Percentiles rank a stretch among this genome's conserved stretches.
Conservation (phyloP, 2,113 vertebrate genomes). For the Clarias gariepinus region DNA sequence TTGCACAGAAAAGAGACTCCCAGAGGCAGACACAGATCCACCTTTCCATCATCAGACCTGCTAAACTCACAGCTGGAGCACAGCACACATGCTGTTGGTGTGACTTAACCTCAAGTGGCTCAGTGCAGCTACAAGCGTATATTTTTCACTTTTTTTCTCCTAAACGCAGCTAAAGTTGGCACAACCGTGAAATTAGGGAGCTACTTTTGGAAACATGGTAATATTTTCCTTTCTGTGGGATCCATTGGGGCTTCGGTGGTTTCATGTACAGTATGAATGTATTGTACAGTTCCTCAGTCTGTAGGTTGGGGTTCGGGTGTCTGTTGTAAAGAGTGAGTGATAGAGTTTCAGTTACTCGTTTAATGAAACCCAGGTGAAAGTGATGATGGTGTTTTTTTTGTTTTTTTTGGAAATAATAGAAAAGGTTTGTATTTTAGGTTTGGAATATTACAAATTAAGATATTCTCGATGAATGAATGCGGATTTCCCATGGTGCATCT, state of each 20-base stretch:
- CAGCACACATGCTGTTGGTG: neutral
- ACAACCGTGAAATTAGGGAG: conserved; percentile 13
- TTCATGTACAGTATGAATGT: conserved; percentile 47
- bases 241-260: conserved; percentile 41
- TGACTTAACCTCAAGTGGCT: conserved; percentile 16
- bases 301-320: neutral
- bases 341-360: neutral
- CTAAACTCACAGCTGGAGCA: neutral
- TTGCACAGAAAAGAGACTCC: neutral
- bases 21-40: neutral
- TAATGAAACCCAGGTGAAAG: neutral
- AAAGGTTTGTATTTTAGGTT: neutral
- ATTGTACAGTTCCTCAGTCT: neutral
- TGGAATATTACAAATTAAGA: neutral
- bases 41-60: neutral
- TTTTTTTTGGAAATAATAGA: neutral
- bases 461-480: neutral
- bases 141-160: conserved; percentile 42
- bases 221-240: conserved; percentile 59
- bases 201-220: conserved; percentile 33
- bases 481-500: neutral
- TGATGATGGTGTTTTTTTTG: neutral
- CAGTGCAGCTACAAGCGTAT: conserved; percentile 42
- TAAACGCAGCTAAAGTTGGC: conserved; percentile 24
- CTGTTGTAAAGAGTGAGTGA: neutral